A percentile compares a stretch with the other conserved stretches of the same genome.
Evolutionary conservation across 2,113 vertebrate species (phyloP).

Genomic region (Lucifuga dentata): DNA sequence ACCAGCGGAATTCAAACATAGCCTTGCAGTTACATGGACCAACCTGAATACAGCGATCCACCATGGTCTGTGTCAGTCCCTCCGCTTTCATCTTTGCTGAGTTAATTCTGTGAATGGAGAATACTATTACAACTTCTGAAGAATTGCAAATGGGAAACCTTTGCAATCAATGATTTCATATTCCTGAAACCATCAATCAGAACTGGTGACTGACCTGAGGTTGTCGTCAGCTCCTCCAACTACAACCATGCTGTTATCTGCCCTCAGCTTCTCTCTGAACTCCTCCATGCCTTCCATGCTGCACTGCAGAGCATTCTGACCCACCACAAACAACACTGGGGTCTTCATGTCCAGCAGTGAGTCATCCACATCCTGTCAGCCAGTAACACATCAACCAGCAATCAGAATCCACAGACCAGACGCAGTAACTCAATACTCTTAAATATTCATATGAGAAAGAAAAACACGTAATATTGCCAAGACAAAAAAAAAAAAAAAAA

Average conservation of each 20-base stretch:
- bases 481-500: not conserved
- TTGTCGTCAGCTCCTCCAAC: constrained; percentile 97
- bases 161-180: not conserved
- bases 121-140: not conserved
- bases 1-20: too few relatives aligned
- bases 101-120: constrained; percentile 86
- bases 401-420: not conserved
- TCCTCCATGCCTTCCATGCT: constrained; percentile 94
- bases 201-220: constrained; percentile 85
- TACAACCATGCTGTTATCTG: constrained; percentile 96
- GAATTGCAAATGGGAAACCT: too few relatives aligned
- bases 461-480: not conserved
- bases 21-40: not conserved
- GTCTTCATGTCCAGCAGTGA: constrained; percentile 99
- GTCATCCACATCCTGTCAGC: constrained; percentile 93
- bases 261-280: constrained; percentile 95
- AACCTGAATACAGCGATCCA: constrained; percentile 98
- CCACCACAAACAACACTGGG: constrained; percentile 94
- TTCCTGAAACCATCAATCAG: not conserved
- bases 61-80: constrained; percentile 97
- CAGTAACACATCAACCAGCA: not conserved
- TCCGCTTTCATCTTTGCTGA: constrained; percentile 95
- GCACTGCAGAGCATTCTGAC: constrained; percentile 95
- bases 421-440: not conserved
- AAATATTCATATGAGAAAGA: too few relatives aligned